Evolutionary conservation across 2,888 invertebrate genomes (phyloP), one percentile per base, ranked within the genome.

Genomic region (Eupithecia pulchellata): DNA sequence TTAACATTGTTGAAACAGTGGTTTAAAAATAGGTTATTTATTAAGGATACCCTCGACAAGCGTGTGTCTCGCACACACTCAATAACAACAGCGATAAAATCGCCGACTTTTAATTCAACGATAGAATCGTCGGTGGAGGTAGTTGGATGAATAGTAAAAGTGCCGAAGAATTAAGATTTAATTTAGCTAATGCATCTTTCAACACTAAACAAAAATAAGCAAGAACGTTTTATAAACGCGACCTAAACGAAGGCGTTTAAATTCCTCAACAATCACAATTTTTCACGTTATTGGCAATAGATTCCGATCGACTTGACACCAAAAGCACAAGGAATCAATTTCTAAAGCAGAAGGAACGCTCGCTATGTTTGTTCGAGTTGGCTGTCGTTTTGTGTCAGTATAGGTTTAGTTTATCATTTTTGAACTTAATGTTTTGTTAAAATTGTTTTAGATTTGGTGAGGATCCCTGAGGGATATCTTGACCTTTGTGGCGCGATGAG

Each of bases 201-300:
- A 9, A 8, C 8, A 47, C n/a, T n/a, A 20, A 47, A 47, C 8
- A 20, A 2, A 20, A 47, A 47, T 47, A 9, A n/a, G 20, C 25
- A 25, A 11, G 11, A 11, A 52, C 11, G 8, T 13, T 11, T 25
- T 47, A 0, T 11, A 25, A 47, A 25, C 6, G 4, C 25, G n/a
- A 14, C 67, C 52, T 64, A 61, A 67, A 42, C 61, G 61, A 39
- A 66, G 36, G 29, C 17, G 17, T 57, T 47, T 25, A 66, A 65
- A 63, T 58, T 29, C 65, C 47, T 34, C 29, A 57, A 14, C 39
- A 67, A 70, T 73, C 71, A 74, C 69, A 74, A 72, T 76, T 78
- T 71, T 69, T 73, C 57, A 32, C 30, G 52, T 4, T 69, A 64
- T 69, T 60, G 72, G 60, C 30, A 66, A 60, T 66, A 69, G 58